phyloP scores from a whole-genome alignment of 2,888 invertebrate genomes.

The Slavum lentiscoides region DNA sequence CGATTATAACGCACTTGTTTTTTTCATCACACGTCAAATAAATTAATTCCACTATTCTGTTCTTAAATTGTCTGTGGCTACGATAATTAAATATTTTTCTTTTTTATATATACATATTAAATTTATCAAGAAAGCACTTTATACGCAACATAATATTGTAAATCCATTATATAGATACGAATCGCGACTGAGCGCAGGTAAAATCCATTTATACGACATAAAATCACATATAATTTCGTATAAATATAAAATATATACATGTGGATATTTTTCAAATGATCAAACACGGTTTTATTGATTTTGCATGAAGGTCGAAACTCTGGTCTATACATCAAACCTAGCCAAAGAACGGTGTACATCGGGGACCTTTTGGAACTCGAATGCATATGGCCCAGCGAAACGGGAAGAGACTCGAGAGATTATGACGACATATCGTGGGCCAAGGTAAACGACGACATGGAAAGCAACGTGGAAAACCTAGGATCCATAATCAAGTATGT shows the following conservation, averaged over 20 bases:
- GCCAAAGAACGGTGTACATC: constrained; percentile 62
- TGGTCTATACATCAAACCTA: constrained; percentile 60
- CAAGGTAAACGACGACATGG: constrained; percentile 65
- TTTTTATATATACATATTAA: neutral
- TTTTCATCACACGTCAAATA: neutral
- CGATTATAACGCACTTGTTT: neutral
- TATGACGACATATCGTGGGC: constrained; percentile 66
- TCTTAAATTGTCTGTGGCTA: neutral
- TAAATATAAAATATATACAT: too few species aligned
- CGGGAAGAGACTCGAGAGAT: constrained; percentile 57
- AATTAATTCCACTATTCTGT: neutral
- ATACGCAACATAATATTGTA: neutral
- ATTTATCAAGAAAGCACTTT: constrained; percentile 29
- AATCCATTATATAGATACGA: neutral
- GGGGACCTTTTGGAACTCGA: constrained; percentile 69
- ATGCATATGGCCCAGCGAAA: constrained; percentile 65
- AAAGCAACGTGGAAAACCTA: constrained; percentile 65
- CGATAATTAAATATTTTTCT: neutral
- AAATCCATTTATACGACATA: neutral
- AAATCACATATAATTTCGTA: too few species aligned
- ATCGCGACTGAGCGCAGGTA: constrained; percentile 22
- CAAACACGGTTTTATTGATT: neutral
- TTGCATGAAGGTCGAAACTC: constrained; percentile 36
- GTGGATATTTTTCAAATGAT: neutral
- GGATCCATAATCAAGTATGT: constrained; percentile 63